phyloP scores from a whole-genome alignment of 2,113 vertebrate species.

The Gambusia holbrooki region DNA sequence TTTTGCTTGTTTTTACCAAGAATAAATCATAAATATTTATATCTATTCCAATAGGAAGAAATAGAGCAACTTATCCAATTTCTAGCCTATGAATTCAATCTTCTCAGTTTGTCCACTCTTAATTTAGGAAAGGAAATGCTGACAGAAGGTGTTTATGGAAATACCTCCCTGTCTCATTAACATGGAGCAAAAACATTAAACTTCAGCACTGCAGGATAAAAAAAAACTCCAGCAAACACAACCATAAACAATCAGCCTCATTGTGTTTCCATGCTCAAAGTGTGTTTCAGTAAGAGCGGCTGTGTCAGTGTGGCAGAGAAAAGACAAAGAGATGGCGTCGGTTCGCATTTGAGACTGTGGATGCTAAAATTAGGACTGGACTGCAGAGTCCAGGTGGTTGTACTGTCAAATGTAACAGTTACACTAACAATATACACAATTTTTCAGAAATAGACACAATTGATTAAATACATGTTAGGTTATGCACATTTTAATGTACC shows the following conservation, averaged over 20 bases:
- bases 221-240: slow-evolving; percentile 15
- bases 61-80: not conserved
- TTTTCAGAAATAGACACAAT: not conserved
- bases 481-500: slow-evolving; percentile 15
- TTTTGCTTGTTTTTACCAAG: too few relatives aligned
- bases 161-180: slow-evolving; percentile 8
- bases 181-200: slow-evolving; percentile 8
- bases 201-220: not conserved
- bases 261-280: not conserved
- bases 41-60: not conserved
- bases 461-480: not conserved
- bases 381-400: slow-evolving; percentile 67
- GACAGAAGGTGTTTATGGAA: not conserved
- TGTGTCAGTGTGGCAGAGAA: slow-evolving; percentile 31
- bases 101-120: not conserved
- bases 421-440: not conserved
- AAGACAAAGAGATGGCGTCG: slow-evolving; percentile 44
- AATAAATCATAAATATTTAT: too few relatives aligned
- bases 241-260: slow-evolving; percentile 5
- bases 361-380: slow-evolving; percentile 59
- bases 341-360: slow-evolving; percentile 39
- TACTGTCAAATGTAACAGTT: slow-evolving; percentile 41
- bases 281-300: slow-evolving; percentile 6
- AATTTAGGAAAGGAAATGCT: slow-evolving; percentile 1
- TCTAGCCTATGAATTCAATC: slow-evolving; percentile 6